Percentiles rank a stretch among this genome's conserved stretches.
These are phyloP conservation scores for Barnardius zonarius DNA, from an alignment of 2,113 vertebrate species.

Conservation along the genomic window DNA sequence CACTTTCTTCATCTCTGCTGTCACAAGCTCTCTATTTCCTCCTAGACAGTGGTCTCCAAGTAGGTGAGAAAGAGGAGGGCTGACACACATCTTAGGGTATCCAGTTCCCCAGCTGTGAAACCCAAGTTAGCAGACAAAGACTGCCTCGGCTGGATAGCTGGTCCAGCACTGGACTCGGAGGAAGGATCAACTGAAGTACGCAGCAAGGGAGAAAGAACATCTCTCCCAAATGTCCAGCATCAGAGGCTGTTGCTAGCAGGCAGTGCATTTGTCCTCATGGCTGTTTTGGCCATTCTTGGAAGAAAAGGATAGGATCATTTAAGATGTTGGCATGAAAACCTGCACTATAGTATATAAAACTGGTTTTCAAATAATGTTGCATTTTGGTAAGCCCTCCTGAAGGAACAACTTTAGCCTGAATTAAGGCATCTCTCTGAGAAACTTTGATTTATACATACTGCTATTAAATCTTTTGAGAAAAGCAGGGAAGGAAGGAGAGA, in stretches of 20 bases:
- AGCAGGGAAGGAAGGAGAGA: neutral
- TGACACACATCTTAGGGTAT: neutral
- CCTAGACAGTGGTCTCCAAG: neutral
- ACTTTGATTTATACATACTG: neutral
- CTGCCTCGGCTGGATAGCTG: neutral
- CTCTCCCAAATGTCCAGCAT: accelerated
- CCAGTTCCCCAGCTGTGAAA: neutral
- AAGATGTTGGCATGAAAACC: neutral
- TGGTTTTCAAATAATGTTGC: neutral
- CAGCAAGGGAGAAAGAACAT: neutral
- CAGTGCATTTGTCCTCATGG: neutral
- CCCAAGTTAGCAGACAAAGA: neutral
- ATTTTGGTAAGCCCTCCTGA: neutral
- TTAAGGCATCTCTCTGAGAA: neutral
- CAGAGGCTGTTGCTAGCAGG: neutral
- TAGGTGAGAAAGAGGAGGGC: neutral
- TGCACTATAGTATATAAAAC: neutral
- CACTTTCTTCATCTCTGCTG: neutral
- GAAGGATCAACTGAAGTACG: neutral
- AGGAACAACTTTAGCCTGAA: neutral
- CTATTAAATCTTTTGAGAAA: neutral
- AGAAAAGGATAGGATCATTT: neutral
- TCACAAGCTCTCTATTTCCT: neutral
- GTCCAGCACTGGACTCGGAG: neutral
- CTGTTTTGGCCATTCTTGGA: neutral